Conservation (phyloP, 2,888 invertebrate species). For the Agonopterix arenella region DNA sequence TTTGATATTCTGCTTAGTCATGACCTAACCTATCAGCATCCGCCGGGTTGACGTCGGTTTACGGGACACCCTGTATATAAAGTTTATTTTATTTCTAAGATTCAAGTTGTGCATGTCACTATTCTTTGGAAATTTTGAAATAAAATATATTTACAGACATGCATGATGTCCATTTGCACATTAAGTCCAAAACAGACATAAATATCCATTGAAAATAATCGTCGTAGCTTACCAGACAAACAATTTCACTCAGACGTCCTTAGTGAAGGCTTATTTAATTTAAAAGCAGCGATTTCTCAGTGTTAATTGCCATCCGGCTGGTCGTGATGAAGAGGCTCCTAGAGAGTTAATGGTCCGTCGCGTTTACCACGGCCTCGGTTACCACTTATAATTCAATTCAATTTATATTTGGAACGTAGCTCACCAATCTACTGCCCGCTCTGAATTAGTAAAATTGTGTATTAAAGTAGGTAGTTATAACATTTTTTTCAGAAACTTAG, state of each 20-base stretch:
- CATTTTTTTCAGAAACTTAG: too few relatives aligned
- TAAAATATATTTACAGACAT: background rate
- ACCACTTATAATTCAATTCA: slow-evolving; percentile 11
- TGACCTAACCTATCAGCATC: too few relatives aligned
- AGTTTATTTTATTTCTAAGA: background rate
- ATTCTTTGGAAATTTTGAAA: background rate
- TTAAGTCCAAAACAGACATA: background rate
- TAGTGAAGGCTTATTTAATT: slow-evolving; percentile 6
- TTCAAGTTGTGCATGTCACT: too few relatives aligned
- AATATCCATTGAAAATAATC: background rate
- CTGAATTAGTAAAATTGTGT: too few relatives aligned
- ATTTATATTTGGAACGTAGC: slow-evolving; percentile 9
- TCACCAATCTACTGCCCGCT: too few relatives aligned
- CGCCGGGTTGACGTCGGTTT: too few relatives aligned
- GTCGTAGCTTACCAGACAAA: background rate
- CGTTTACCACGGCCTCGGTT: slow-evolving; percentile 8
- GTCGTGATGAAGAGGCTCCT: slow-evolving; percentile 20
- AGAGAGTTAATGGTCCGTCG: slow-evolving; percentile 14
- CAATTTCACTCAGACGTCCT: background rate
- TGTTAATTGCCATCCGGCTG: slow-evolving; percentile 22
- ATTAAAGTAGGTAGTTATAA: too few relatives aligned
- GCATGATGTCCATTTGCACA: background rate
- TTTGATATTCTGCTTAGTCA: too few relatives aligned
- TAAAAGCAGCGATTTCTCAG: slow-evolving; percentile 12
- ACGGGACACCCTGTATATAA: too few relatives aligned